Conservation (phyloP, 1,140 invertebrate genomes). For the Plectus sambesii region DNA sequence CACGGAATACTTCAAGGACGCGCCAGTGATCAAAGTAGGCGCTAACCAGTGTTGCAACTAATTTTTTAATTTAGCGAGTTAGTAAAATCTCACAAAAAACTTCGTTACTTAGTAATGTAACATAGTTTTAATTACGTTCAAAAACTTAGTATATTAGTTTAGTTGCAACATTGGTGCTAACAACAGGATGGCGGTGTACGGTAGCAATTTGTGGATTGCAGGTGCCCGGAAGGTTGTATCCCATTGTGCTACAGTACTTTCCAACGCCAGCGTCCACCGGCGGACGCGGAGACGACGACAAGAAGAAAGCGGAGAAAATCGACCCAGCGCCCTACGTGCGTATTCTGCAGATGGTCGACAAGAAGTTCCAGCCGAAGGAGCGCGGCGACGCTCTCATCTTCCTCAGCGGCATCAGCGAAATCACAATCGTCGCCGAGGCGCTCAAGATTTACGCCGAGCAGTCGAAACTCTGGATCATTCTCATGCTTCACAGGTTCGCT, state of each 20-base stretch:
- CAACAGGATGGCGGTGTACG: slow-evolving; percentile 7
- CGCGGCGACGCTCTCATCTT: slow-evolving; percentile 92
- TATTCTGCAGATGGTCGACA: slow-evolving; percentile 79
- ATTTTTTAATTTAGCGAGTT: no score
- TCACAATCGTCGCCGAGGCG: slow-evolving; percentile 74
- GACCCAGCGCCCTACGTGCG: slow-evolving; percentile 82
- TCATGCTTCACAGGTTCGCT: slow-evolving; percentile 74
- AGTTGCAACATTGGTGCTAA: slow-evolving; percentile 11
- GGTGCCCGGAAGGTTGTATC: slow-evolving; percentile 84
- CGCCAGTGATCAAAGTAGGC: slow-evolving; percentile 63
- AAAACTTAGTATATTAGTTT: no score
- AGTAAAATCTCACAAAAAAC: no score
- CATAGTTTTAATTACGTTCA: no score
- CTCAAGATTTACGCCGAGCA: slow-evolving; percentile 64
- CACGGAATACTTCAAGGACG: slow-evolving; percentile 70
- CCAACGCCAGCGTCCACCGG: slow-evolving; percentile 59
- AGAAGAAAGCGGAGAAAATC: slow-evolving; percentile 57
- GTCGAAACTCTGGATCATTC: slow-evolving; percentile 76
- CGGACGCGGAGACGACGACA: slow-evolving; percentile 49
- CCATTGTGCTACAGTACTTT: slow-evolving; percentile 75
- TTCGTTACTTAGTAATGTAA: no score
- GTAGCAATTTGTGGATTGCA: slow-evolving; percentile 41
- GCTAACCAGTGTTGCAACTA: not conserved
- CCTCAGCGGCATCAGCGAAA: slow-evolving; percentile 87
- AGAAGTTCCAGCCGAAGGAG: slow-evolving; percentile 59